Conservation (phyloP, 2,888 invertebrate species). For the Liodrosophila aerea region DNA sequence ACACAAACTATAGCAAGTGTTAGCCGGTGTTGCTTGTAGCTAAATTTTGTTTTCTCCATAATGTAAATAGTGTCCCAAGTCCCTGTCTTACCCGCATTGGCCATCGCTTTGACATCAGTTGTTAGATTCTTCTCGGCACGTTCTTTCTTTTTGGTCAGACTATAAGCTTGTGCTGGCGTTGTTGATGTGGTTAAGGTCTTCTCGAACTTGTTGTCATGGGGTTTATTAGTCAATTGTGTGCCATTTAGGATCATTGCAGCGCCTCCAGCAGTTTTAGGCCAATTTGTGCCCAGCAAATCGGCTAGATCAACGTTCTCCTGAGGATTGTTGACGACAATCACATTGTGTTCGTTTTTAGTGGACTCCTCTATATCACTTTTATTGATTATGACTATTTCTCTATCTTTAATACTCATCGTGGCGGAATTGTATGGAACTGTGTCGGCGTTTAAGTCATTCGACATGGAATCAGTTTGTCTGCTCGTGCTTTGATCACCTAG, state of each 20-base stretch:
- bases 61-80: too few relatives aligned
- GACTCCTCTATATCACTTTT: conserved; percentile 78
- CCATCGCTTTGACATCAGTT: too few relatives aligned
- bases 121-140: too few relatives aligned
- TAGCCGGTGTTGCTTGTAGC: too few relatives aligned
- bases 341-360: conserved; percentile 69
- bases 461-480: background rate
- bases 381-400: conserved; percentile 79
- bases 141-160: conserved; percentile 30
- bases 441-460: conserved; percentile 13
- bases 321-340: conserved; percentile 75
- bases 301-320: conserved; percentile 76
- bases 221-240: conserved; percentile 25
- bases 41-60: too few relatives aligned
- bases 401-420: conserved; percentile 66
- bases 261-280: conserved; percentile 80
- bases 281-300: conserved; percentile 78
- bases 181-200: background rate
- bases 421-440: background rate
- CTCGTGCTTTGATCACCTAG: background rate
- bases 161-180: background rate
- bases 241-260: conserved; percentile 79
- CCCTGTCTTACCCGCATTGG: too few relatives aligned
- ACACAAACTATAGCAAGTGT: too few relatives aligned
- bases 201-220: conserved; percentile 31